Evolutionary conservation across 2,113 vertebrate species (phyloP).

Genomic region (Australoheros scitulus): DNA sequence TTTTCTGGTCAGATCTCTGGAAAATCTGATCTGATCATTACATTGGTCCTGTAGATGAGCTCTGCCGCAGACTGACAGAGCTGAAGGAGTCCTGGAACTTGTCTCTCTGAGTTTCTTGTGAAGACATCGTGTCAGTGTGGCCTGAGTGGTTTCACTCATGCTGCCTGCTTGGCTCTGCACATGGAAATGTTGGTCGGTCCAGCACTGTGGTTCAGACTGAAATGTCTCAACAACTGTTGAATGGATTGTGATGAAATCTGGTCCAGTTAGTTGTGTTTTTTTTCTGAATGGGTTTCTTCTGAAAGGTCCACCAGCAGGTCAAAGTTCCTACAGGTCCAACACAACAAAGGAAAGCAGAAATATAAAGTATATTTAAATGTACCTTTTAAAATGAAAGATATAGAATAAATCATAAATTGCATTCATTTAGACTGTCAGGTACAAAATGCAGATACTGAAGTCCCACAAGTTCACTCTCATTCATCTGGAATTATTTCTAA

Average conservation of each 20-base stretch:
- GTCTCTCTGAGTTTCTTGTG: neutral
- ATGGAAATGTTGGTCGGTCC: neutral
- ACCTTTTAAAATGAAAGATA: neutral
- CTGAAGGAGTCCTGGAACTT: neutral
- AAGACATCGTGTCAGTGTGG: conserved; percentile 1
- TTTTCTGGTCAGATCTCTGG: neutral
- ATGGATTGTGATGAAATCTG: neutral
- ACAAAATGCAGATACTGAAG: neutral
- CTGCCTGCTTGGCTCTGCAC: neutral
- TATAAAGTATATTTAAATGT: neutral
- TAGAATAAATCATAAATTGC: accelerated
- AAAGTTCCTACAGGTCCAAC: neutral
- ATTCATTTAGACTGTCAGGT: neutral
- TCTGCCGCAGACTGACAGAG: neutral
- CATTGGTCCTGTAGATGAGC: neutral
- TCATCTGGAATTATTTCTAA: neutral
- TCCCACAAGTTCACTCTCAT: neutral
- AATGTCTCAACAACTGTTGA: neutral
- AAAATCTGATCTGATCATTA: neutral
- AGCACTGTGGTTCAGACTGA: conserved; percentile 6
- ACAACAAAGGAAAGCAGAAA: neutral
- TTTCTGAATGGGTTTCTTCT: neutral
- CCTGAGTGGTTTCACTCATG: neutral
- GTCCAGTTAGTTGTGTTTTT: neutral
- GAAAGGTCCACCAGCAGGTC: neutral